phyloP scores from a whole-genome alignment of 1,140 invertebrate genomes.

The Neodiprion virginianus region DNA sequence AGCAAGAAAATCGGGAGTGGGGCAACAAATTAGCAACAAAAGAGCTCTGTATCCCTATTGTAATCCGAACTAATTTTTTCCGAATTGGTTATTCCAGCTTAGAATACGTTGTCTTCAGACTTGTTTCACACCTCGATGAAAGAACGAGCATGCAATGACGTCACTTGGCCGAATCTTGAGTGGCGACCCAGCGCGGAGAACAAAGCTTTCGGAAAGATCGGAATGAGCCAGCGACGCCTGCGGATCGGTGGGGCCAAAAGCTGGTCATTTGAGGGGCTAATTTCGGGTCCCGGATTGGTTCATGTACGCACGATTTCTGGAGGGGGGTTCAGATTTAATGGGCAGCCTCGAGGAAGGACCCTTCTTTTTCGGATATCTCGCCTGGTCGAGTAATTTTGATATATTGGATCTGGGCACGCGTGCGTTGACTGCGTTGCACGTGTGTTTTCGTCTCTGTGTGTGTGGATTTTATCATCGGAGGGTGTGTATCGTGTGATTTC shows the following conservation, averaged over 20 bases:
- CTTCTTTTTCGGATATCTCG: slow-evolving; percentile 32
- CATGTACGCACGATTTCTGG: neutral
- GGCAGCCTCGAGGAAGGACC: slow-evolving; percentile 5
- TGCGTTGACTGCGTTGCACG: neutral
- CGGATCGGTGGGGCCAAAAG: neutral
- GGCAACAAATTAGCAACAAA: too few species aligned
- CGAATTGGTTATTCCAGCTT: too few species aligned
- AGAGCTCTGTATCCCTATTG: too few species aligned
- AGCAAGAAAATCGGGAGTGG: too few species aligned
- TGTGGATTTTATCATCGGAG: neutral
- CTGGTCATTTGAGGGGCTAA: neutral
- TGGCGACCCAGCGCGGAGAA: too few species aligned
- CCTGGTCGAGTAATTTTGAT: slow-evolving; percentile 52
- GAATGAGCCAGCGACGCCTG: too few species aligned
- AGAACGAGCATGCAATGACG: too few species aligned
- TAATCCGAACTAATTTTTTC: too few species aligned
- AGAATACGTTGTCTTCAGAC: too few species aligned
- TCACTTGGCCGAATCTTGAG: too few species aligned
- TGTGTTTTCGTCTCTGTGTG: neutral
- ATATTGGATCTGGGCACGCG: slow-evolving; percentile 29
- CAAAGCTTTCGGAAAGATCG: too few species aligned
- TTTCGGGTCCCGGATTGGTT: neutral
- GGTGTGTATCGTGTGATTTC: neutral
- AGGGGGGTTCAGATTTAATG: neutral
- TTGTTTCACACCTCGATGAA: too few species aligned